Evolutionary conservation across 2,888 invertebrate species (phyloP), one percentile per base, ranked within the genome.

Genomic region (Cacoxenus indagator): DNA sequence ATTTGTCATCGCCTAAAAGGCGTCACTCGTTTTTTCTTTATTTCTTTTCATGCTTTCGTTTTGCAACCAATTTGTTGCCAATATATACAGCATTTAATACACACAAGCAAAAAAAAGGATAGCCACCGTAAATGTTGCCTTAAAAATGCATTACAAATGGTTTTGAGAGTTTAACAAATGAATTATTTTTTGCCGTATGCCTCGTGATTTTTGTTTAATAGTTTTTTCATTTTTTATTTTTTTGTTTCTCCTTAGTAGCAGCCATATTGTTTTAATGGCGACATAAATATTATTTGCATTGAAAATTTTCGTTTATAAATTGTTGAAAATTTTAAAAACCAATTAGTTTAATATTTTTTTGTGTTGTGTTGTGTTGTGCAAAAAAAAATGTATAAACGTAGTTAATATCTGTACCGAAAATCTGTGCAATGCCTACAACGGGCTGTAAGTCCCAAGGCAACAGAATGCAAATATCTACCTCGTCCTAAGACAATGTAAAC

Each of bases 1-100:
- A 62, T 62, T 62, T 62, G 61, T 62, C 61, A 62, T 22, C 61
- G 61, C 45, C 61, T 62, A 62, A 62, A 62, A 62, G 61, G 61
- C 61, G 19, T 14, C 61, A 45, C 45, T 62, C 14, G 14, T 45
- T n/a, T 1, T 43, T 45, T 45, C 24, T 29, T 31, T 57, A 6
- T 26, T 54, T 57, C 31, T 4, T 57, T 2, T 29, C 3, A 8
- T n/a, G 22, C 22, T 14, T 62, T 43, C 31, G n/a, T 43, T 45
- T 51, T 51, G 22, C 4, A 45, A 62, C 43, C 61, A 62, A 62
- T 62, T 62, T 62, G 61, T 45, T 62, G 26, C 26, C 55, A 55
- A 26, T 55, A 55, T 55, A 26, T 26, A 24, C 55, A 26, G 26
- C 27, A 55, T 55, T 55, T 55, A 26, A 55, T 4, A 3, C 55